Evolutionary conservation across 2,797 vertebrate genomes (phyloP).

Genomic region (Crax fasciolata): DNA sequence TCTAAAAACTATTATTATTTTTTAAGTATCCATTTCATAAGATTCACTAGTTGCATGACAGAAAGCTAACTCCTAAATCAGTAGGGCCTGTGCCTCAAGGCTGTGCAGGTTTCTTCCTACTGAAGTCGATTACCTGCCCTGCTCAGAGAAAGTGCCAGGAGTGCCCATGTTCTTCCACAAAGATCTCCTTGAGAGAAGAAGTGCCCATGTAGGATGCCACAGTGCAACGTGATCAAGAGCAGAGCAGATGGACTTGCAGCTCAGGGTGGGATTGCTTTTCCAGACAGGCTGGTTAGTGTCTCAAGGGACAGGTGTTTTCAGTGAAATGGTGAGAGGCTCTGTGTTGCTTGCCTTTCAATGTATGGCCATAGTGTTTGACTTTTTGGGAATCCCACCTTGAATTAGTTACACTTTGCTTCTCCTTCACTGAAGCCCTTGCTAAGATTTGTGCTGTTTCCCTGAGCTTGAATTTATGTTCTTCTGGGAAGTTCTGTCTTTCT

Average conservation of each 20-base stretch:
- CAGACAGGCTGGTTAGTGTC: not conserved
- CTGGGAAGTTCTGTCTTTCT: not conserved
- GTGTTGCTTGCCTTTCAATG: not conserved
- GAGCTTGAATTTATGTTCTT: not conserved
- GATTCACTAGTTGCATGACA: not conserved
- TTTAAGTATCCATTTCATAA: not conserved
- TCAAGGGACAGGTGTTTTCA: fast-evolving
- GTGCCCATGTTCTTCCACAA: not conserved
- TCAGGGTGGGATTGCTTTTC: fast-evolving
- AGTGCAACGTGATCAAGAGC: not conserved
- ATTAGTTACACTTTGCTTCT: not conserved
- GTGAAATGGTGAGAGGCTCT: not conserved
- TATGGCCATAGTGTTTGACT: not conserved
- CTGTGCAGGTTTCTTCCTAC: not conserved
- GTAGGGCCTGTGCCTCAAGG: not conserved
- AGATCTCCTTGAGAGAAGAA: fast-evolving
- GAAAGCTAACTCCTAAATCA: not conserved
- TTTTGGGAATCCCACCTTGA: not conserved
- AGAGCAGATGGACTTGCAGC: not conserved
- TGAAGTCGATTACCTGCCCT: not conserved
- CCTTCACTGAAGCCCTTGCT: not conserved
- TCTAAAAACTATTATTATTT: not conserved
- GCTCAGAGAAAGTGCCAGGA: not conserved
- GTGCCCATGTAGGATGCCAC: fast-evolving
- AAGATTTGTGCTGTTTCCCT: not conserved